Base-by-base conservation (phyloP, 2,797 vertebrate genomes). In the Microctenopoma stevenorrisi region DNA sequence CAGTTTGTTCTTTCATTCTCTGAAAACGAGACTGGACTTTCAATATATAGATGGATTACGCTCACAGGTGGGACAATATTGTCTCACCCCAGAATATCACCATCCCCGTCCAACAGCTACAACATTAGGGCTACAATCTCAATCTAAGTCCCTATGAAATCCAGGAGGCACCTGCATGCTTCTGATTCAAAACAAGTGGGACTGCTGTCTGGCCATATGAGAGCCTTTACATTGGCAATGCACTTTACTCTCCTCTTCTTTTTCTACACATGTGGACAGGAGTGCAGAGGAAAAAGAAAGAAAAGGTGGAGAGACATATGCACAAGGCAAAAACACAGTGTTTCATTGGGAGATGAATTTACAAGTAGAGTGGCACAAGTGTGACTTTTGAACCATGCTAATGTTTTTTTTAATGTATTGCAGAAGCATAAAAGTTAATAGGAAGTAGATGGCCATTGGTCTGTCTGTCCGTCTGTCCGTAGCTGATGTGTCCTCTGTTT, bases 181-280 rank as follows among this genome's bases (percentile, higher is more conserved):
- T 90, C 87, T 91, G 89, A 88, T 83, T 74, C 78, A 64, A 70
- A 84, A 64, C 61, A 79, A 86, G 78, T 80, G 76, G 82, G 86
- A 88, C 86, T 78, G 83, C 75, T 79, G 82, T 86, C 71, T 53
- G 88, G 81, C 75, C 74, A 67, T 78, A 74, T 85, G 59, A 38
- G 16, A 92, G 89, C 92, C 92, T 92, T 90, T 71, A 85, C 86
- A 86, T 91, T 90, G 91, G 90, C 86, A 47, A 92, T 83, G 93
- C 94, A 94, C 93, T 94, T 94, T 94, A 94, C 86, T 90, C 87
- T 92, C 86, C 91, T 91, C 82, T 78, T 88, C 86, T 86, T 86
- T 85, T 84, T 84, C 85, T 76, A 87, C 77, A 51, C 62, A 50
- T 37, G 9, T 22, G 76, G 84, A 87, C 71, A 75, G 70, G 13